Percentiles rank a stretch among this genome's conserved stretches.
Conservation (phyloP, 2,888 invertebrate species). For the Yponomeuta sedellus region DNA sequence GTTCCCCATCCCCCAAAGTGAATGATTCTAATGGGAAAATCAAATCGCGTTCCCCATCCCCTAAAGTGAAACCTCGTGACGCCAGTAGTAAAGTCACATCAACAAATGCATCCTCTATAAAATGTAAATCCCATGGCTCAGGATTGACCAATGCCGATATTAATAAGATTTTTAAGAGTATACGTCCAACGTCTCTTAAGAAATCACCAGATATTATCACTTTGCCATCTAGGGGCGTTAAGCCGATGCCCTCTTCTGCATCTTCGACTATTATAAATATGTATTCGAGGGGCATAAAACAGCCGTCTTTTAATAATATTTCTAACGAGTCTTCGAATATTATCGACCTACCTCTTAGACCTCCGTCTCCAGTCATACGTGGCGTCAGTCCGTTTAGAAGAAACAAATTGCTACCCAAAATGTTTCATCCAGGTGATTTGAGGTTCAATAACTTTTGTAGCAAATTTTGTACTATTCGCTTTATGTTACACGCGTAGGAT, state of each 20-base stretch:
- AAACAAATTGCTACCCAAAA: neutral
- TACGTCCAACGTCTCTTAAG: neutral
- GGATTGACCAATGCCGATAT: constrained; percentile 32
- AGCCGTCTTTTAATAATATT: neutral
- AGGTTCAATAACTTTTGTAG: constrained; percentile 26
- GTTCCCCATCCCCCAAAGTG: neutral
- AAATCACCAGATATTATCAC: neutral
- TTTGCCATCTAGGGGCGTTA: neutral
- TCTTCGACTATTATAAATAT: neutral
- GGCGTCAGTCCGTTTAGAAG: constrained; percentile 3
- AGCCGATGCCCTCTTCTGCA: neutral
- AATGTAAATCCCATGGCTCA: constrained; percentile 27
- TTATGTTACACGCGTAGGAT: constrained; percentile 18
- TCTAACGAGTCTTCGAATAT: neutral
- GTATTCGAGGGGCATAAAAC: neutral
- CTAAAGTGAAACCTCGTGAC: neutral
- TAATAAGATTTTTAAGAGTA: neutral
- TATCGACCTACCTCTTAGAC: neutral
- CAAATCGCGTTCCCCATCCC: neutral
- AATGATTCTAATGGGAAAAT: neutral
- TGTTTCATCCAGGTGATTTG: constrained; percentile 36
- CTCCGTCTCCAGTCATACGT: neutral
- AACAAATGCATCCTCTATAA: constrained; percentile 19
- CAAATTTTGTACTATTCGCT: constrained; percentile 29
- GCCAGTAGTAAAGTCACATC: neutral